These are phyloP conservation scores for Argya squamiceps DNA, from an alignment of 2,797 vertebrate species.

Conservation along the genomic window DNA sequence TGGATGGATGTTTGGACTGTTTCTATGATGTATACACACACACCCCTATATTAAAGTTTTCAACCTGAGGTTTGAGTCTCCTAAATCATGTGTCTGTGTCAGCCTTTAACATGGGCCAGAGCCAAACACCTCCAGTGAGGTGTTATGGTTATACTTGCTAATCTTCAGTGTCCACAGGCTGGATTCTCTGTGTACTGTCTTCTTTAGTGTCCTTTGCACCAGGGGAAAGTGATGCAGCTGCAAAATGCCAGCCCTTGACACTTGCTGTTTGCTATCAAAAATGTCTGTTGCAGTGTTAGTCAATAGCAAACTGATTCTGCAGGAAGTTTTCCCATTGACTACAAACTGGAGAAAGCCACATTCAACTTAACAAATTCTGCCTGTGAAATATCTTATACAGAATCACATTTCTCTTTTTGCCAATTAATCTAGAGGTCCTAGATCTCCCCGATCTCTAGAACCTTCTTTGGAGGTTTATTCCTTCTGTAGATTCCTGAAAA, in stretches of 20 bases:
- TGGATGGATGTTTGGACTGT: neutral
- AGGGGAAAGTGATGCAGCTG: neutral
- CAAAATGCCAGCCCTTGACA: neutral
- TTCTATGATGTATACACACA: neutral
- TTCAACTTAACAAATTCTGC: neutral
- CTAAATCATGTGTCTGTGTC: neutral
- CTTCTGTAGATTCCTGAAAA: neutral
- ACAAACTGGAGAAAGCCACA: neutral
- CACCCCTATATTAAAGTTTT: rapidly evolving
- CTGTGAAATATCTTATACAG: neutral
- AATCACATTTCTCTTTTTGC: neutral
- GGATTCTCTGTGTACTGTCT: neutral
- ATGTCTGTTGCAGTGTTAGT: neutral
- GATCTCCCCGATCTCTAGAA: neutral
- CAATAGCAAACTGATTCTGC: neutral
- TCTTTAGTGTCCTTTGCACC: neutral
- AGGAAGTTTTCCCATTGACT: neutral
- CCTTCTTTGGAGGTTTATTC: neutral
- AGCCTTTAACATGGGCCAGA: neutral
- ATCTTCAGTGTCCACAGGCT: neutral
- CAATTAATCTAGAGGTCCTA: neutral
- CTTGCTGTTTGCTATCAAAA: neutral
- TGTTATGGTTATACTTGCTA: neutral
- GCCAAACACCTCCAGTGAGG: neutral
- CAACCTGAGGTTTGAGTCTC: neutral